A percentile compares a stretch with the other conserved stretches of the same genome.
These are phyloP conservation scores for Polyommatus icarus DNA, from an alignment of 2,888 invertebrate genomes.

Conservation along the genomic window DNA sequence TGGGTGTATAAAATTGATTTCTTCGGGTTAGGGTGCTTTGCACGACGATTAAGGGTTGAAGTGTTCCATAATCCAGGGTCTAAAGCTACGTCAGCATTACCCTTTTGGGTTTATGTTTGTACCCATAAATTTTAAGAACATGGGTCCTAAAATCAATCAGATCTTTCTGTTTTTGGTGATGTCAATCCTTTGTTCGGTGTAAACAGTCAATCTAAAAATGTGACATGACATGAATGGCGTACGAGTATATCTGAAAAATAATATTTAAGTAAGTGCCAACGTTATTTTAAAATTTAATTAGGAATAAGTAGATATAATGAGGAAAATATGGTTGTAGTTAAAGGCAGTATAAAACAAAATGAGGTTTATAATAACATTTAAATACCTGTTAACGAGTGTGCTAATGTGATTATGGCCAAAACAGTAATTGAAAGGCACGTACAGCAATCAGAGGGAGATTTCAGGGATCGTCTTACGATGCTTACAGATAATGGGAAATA, in stretches of 20 bases:
- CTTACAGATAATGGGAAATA: neutral
- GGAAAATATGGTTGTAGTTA: too few species aligned
- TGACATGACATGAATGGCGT: too few species aligned
- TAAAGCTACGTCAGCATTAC: neutral
- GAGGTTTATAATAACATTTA: too few species aligned
- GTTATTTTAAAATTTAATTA: too few species aligned
- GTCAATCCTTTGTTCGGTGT: neutral
- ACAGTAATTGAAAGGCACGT: neutral
- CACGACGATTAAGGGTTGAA: neutral
- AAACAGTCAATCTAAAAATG: too few species aligned
- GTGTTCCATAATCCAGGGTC: neutral
- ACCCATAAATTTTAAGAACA: neutral
- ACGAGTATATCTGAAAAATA: too few species aligned
- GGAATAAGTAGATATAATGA: too few species aligned
- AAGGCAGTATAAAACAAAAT: too few species aligned
- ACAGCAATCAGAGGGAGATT: neutral
- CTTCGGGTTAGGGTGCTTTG: neutral
- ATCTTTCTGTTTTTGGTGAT: neutral
- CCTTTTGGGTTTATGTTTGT: neutral
- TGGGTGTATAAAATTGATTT: neutral
- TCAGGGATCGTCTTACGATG: neutral
- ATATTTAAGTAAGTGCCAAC: too few species aligned
- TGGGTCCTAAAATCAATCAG: neutral
- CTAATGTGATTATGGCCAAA: too few species aligned
- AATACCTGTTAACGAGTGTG: too few species aligned